Evolutionary conservation across 2,113 vertebrate genomes (phyloP), one percentile per base, ranked within the genome.

Genomic region (Myanophis thanlyinensis): DNA sequence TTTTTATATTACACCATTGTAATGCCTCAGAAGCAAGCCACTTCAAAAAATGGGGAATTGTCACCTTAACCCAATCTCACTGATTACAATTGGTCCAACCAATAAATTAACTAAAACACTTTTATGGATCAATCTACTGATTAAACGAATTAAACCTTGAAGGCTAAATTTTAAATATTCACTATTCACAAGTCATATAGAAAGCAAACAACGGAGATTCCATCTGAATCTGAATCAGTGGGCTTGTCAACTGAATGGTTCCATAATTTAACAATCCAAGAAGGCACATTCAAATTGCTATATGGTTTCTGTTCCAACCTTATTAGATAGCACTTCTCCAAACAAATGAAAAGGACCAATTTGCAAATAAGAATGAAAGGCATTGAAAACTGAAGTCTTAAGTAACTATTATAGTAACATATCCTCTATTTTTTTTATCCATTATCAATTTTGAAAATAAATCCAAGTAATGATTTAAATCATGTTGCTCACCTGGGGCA

Each of bases 51-150:
- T 30, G 59, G 53, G 67, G 22, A 89, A 49, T 12, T 35, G 52
- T 59, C 20, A 22, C 87, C 85, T 84, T 89, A 89, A 89, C 52
- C 59, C 92, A 44, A 1, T 35, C 47, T 51, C 88, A 85, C 49
- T 84, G 67, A 92, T 54, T 56, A 15, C 47, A 49, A 47, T 51
- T 51, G 46, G 53, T 35, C 46, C 54, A 80, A 62, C n/a, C 53
- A 93, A 90, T 51, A 86, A 93, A 93, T 90, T 80, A 89, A 86
- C 92, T 86, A 90, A 93, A 86, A 86, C 73, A 80, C 25, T 51
- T 93, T 15, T 84, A 89, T 59, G 49, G 54, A 86, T 89, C 80
- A 46, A 59, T 59, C 35, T 85, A 62, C 88, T 85, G 53, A 89
- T 92, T 89, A 90, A 59, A 53, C 53, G 52, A 85, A 56, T 89